These are phyloP conservation scores for Dolomedes plantarius DNA, from an alignment of 2,888 invertebrate genomes.

Conservation along the genomic window DNA sequence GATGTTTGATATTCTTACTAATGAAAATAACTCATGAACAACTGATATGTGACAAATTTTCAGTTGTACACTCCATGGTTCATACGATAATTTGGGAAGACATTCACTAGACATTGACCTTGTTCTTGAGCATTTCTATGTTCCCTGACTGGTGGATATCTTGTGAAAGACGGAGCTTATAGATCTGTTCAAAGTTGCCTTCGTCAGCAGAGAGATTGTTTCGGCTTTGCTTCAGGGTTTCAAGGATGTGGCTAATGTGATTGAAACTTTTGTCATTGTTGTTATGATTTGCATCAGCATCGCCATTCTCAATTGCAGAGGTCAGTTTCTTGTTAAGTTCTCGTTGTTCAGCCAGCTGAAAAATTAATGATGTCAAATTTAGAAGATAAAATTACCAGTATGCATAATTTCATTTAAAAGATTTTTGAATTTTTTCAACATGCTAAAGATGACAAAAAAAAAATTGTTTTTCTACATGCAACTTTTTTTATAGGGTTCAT, in stretches of 20 bases:
- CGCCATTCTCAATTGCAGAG: slow-evolving; percentile 41
- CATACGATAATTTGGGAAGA: slow-evolving; percentile 30
- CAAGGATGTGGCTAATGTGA: slow-evolving; percentile 64
- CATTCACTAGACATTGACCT: slow-evolving; percentile 51
- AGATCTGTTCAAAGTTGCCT: slow-evolving; percentile 65
- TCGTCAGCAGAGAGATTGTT: slow-evolving; percentile 50
- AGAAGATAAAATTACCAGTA: background rate
- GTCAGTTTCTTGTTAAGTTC: slow-evolving; percentile 63
- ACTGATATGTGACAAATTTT: slow-evolving; percentile 39
- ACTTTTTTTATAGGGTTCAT: no score
- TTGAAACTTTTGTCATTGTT: slow-evolving; percentile 62
- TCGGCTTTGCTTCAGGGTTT: slow-evolving; percentile 59
- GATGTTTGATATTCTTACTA: slow-evolving; percentile 33
- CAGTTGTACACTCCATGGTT: slow-evolving; percentile 38
- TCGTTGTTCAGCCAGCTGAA: slow-evolving; percentile 59
- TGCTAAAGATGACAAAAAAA: no score
- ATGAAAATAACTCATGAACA: slow-evolving; percentile 33
- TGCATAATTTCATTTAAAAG: background rate
- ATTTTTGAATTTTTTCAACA: no score
- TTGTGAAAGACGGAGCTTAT: slow-evolving; percentile 45
- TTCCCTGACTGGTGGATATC: slow-evolving; percentile 49
- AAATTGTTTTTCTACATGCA: no score
- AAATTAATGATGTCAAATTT: background rate
- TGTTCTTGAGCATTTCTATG: slow-evolving; percentile 60
- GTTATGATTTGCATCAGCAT: slow-evolving; percentile 67